Conservation (phyloP, 2,888 invertebrate species). For the Tenthredo notha region DNA sequence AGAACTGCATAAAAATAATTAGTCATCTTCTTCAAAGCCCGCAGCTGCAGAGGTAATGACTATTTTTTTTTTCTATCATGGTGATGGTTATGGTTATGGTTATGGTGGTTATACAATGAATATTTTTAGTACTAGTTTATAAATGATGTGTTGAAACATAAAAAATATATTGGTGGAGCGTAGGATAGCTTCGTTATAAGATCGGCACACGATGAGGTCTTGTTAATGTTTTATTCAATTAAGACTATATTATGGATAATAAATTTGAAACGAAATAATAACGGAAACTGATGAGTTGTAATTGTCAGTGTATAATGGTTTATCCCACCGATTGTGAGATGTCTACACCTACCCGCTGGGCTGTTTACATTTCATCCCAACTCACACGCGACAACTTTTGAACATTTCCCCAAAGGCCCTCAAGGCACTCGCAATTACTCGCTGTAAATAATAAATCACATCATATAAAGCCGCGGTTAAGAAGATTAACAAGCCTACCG, state of each 20-base stretch:
- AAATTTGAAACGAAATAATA: neutral
- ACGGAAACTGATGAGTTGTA: neutral
- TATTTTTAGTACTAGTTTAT: neutral
- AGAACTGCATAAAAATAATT: neutral
- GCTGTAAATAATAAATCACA: slow-evolving; percentile 50
- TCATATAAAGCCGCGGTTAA: slow-evolving; percentile 23
- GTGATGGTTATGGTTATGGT: neutral
- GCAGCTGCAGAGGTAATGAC: neutral
- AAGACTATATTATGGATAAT: neutral
- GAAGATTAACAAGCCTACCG: slow-evolving; percentile 39
- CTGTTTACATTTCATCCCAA: slow-evolving; percentile 30
- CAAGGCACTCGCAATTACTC: slow-evolving; percentile 43
- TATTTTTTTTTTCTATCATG: neutral
- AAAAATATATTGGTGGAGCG: neutral
- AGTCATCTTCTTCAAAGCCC: neutral
- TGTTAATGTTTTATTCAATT: neutral
- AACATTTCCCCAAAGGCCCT: slow-evolving; percentile 25
- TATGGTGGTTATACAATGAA: neutral
- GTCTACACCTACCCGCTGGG: neutral
- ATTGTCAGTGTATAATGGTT: neutral
- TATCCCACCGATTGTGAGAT: neutral
- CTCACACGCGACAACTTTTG: slow-evolving; percentile 26
- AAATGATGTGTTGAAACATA: neutral
- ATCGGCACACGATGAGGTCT: neutral
- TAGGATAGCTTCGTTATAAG: neutral